A percentile compares a stretch with the other conserved stretches of the same genome.
Evolutionary conservation across 2,113 vertebrate genomes (phyloP).

Genomic region (Jaculus jaculus): DNA sequence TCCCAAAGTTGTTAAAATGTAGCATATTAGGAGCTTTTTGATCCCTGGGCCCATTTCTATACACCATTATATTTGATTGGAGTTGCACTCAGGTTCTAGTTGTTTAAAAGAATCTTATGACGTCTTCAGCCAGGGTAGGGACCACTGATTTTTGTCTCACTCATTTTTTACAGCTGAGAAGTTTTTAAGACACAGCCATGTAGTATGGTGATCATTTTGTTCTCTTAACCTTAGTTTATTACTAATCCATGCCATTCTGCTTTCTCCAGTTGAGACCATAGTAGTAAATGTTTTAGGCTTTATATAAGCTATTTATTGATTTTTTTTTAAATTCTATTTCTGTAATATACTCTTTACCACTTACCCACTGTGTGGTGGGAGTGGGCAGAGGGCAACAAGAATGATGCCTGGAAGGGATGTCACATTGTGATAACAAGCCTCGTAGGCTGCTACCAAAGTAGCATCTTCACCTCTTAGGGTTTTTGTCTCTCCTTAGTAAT

Average conservation of each 20-base stretch:
- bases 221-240: neutral
- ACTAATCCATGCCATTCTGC: neutral
- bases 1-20: neutral
- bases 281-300: conserved; percentile 36
- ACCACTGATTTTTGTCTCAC: neutral
- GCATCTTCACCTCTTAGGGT: neutral
- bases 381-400: neutral
- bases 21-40: neutral
- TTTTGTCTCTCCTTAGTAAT: neutral
- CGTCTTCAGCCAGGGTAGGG: neutral
- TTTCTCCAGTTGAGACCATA: neutral
- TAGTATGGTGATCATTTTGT: neutral
- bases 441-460: conserved; percentile 23
- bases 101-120: conserved; percentile 22
- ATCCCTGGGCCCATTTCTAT: neutral
- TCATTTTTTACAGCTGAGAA: conserved; percentile 34
- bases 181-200: neutral
- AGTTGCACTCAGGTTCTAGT: neutral
- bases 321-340: neutral
- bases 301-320: neutral
- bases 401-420: neutral
- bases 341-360: conserved; percentile 2
- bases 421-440: neutral
- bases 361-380: neutral
- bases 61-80: neutral